Evolutionary conservation across 2,888 invertebrate species (phyloP).

Genomic region (Tipula unca): DNA sequence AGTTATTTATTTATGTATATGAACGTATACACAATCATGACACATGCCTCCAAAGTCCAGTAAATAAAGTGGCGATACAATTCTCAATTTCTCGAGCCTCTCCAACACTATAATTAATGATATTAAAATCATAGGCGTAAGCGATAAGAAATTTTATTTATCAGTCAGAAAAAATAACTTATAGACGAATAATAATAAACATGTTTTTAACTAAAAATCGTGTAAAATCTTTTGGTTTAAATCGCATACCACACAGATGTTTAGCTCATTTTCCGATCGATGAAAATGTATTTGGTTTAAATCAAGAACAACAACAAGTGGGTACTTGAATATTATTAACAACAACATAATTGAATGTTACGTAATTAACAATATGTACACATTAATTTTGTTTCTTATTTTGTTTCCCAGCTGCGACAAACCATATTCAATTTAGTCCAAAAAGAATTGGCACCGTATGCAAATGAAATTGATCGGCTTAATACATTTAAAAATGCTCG

Average conservation of each 20-base stretch:
- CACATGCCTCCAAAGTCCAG: neutral
- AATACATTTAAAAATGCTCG: conserved; percentile 56
- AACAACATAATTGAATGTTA: conserved; percentile 19
- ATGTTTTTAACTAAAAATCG: neutral
- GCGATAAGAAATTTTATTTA: neutral
- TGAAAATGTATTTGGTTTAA: conserved; percentile 78
- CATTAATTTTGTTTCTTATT: neutral
- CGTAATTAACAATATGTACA: neutral
- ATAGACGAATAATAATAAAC: neutral
- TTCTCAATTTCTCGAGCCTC: too few relatives aligned
- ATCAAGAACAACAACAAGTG: conserved; percentile 81
- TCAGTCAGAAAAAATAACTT: neutral
- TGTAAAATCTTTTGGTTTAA: neutral
- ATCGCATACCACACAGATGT: conserved; percentile 29
- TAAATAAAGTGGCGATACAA: neutral
- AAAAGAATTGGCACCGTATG: conserved; percentile 91
- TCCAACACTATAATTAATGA: neutral
- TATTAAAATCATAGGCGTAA: neutral
- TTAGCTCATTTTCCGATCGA: conserved; percentile 74
- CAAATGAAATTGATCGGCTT: conserved; percentile 79
- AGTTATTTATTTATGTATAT: too few relatives aligned
- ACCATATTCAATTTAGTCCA: conserved; percentile 85
- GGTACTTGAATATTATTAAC: neutral
- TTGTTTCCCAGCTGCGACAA: conserved; percentile 73
- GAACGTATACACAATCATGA: neutral